Evolutionary conservation across 2,113 vertebrate species (phyloP), one percentile per base, ranked within the genome.

Genomic region (Elephantulus edwardii): DNA sequence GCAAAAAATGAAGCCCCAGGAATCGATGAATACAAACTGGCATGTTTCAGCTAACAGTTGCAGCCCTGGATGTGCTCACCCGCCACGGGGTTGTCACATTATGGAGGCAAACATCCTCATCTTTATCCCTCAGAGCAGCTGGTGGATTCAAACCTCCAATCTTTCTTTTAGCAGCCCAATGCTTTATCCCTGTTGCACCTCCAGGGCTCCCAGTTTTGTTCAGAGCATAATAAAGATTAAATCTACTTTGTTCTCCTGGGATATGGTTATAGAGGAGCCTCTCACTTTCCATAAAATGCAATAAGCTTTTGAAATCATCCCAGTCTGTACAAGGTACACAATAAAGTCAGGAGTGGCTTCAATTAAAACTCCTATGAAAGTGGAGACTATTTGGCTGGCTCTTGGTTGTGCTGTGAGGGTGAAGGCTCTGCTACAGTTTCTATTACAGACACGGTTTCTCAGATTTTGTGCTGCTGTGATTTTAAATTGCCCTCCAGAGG

Each of bases 331-430:
- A 75, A 50, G 44, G 10, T 1, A 42, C 22, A 28, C 1, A 0
- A 1, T 14, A n/a, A 46, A 40, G 9, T 13, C 1, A 0, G 3
- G 5, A 46, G 56, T 20, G 20, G n/a, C 42, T 48, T 74, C 20
- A 0, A 16, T 17, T 14, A n/a, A 54, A n/a, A 30, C 5, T 0
- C 30, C 4, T 1, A 33, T 4, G n/a, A n/a, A 33, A 40, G 64
- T 9, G 42, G 54, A 1, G 3, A 30, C 4, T 2, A 33, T 19
- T 22, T 20, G 68, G 42, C n/a, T 16, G 56, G 35, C 48, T 44
- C 54, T 1, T 8, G 33, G 30, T 5, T 52, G 38, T 56, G 44
- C 58, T 70, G 62, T 44, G 6, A n/a, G 19, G 33, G 44, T 64
- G 33, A 35, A 71, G n/a, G 58, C 14, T 1, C 5, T 46, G 26